Base-by-base conservation (phyloP, 2,797 vertebrate genomes). In the Microcaecilia unicolor region DNA sequence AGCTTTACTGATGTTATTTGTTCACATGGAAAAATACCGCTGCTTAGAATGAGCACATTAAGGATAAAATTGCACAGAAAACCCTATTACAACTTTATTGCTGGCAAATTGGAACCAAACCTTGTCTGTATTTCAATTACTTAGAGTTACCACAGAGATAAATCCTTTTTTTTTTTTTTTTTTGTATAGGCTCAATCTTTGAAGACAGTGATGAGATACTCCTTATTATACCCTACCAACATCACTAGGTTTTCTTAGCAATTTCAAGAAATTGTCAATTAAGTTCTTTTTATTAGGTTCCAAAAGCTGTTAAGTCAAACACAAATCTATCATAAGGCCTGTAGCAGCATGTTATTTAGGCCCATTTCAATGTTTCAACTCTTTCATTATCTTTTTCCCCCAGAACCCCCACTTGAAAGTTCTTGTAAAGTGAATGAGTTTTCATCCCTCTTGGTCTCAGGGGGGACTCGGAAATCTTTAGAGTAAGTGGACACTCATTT, bases 101-200 rank as follows among this genome's bases (percentile, higher is more conserved):
- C 86, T 90, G 83, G 86, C 78, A 91, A 91, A 90, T 91, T 90
- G 89, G 87, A 91, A 90, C 83, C 87, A 88, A 91, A 91, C 86
- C 85, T 88, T 88, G 83, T 90, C 85, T 89, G 89, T 91, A 89
- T 91, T 90, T 90, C 89, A 91, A 91, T 91, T 91, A 91, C 89
- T 89, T 84, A 84, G 83, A 88, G 88, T 90, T 90, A 89, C 83
- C 88, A 84, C 77, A 86, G 85, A 89, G 86, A 91, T 89, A 90
- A 90, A 91, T 91, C 83, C 83, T 85, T 84, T 21, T 43, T 56
- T 69, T 80, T 80, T 72, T 85, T 84, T 21, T 43, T 56, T 69
- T 80, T 80, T 72, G 80, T 85, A 84, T 83, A 81, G 76, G 73
- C 83, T 89, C 85, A 87, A 87, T 91, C 81, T 87, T 36, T 78